A percentile compares a stretch with the other conserved stretches of the same genome.
Evolutionary conservation across 2,888 invertebrate genomes (phyloP).

Genomic region (Lochmaea crataegi): DNA sequence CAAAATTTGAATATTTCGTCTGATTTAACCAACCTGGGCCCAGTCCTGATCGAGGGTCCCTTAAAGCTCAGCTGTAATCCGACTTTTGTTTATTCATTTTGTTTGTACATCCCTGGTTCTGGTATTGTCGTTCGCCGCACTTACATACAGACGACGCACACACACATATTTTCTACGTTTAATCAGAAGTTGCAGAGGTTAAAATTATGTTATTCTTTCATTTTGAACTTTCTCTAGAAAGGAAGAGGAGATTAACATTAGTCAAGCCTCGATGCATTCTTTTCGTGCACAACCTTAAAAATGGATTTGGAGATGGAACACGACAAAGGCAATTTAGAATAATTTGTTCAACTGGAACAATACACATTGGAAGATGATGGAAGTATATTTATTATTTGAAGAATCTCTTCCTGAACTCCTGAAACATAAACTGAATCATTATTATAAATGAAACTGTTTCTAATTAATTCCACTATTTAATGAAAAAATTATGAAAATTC

Average conservation of each 20-base stretch:
- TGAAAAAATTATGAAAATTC: no score
- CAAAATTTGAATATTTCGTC: background rate
- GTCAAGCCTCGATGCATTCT: constrained; percentile 13
- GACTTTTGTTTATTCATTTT: constrained; percentile 62
- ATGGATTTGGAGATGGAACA: background rate
- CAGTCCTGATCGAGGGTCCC: constrained; percentile 51
- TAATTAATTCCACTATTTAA: no score
- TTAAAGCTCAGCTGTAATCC: constrained; percentile 60
- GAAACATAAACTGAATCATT: no score
- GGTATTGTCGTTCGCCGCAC: constrained; percentile 42
- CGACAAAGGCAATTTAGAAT: background rate
- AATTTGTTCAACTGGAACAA: background rate
- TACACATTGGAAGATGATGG: background rate
- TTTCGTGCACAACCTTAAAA: constrained; percentile 1
- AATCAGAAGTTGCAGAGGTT: constrained; percentile 25
- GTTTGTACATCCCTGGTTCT: constrained; percentile 56
- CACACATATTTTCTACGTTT: constrained; percentile 15
- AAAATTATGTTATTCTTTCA: constrained; percentile 27
- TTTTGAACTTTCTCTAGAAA: constrained; percentile 12
- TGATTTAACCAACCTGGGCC: constrained; percentile 11
- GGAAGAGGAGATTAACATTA: constrained; percentile 6
- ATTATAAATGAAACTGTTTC: no score
- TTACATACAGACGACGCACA: constrained; percentile 17
- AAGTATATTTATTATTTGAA: background rate
- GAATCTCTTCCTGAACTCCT: background rate